Conservation (phyloP, 1,140 invertebrate species). For the Pachypsylla venusta region DNA sequence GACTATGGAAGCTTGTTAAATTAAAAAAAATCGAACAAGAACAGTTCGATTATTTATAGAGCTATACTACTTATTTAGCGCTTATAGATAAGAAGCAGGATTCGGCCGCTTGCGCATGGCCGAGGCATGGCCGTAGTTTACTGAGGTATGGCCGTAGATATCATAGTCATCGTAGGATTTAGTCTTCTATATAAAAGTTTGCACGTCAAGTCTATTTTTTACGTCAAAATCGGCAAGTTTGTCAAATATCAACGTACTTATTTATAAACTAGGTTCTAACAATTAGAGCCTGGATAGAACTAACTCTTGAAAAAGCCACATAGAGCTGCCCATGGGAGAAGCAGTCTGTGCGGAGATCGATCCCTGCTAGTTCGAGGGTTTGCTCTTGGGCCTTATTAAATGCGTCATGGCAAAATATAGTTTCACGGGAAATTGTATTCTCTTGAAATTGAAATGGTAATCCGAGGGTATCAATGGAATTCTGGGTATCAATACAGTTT, state of each 20-base stretch:
- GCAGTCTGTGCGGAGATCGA: conserved; percentile 22
- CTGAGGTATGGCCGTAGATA: too few species aligned
- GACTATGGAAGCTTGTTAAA: too few species aligned
- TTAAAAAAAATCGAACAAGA: too few species aligned
- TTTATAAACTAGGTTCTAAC: not conserved
- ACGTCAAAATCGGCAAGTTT: too few species aligned
- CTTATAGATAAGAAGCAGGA: too few species aligned
- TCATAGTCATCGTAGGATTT: too few species aligned
- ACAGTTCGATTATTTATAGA: too few species aligned
- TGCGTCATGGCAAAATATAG: conserved; percentile 34
- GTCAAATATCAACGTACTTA: not conserved
- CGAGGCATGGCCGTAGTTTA: too few species aligned
- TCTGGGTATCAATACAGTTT: conserved; percentile 30
- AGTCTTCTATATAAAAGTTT: too few species aligned
- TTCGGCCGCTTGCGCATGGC: too few species aligned
- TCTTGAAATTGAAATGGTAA: conserved; percentile 31
- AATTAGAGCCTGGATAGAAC: not conserved
- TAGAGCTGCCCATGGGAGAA: conserved; percentile 30
- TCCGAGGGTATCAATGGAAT: conserved; percentile 30
- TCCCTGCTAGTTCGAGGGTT: conserved; percentile 20
- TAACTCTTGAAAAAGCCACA: conserved; percentile 14
- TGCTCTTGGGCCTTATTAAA: conserved; percentile 31
- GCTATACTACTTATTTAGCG: too few species aligned
- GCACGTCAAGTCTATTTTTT: too few species aligned
- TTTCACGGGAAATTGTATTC: conserved; percentile 32